Evolutionary conservation across 1,140 invertebrate species (phyloP).

Genomic region (Melipona quadrifasciata): DNA sequence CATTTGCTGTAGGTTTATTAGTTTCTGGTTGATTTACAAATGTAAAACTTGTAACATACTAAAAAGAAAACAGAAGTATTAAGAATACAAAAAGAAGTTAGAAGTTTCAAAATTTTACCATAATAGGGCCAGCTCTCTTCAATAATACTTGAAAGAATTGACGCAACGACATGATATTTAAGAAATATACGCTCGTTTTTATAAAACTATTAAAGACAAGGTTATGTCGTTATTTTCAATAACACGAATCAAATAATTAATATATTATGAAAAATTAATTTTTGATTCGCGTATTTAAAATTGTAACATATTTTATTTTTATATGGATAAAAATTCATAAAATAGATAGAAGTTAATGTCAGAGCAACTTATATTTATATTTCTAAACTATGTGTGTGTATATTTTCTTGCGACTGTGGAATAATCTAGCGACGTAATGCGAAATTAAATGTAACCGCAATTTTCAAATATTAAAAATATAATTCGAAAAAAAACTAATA

Average conservation of each 20-base stretch:
- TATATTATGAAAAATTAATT: background rate
- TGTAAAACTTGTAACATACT: conserved; percentile 64
- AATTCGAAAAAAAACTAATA: background rate
- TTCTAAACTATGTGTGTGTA: background rate
- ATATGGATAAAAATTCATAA: background rate
- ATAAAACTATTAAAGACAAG: conserved; percentile 4
- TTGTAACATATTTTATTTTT: background rate
- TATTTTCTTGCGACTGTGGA: background rate
- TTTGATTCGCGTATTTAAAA: background rate
- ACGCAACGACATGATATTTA: conserved; percentile 57
- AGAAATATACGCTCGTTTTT: background rate
- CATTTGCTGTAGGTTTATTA: conserved; percentile 59
- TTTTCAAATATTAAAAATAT: background rate
- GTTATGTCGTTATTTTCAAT: background rate
- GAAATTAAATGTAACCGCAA: background rate
- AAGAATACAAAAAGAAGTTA: background rate
- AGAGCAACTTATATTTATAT: conserved; percentile 7
- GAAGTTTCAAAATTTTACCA: conserved; percentile 49
- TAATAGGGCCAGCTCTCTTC: conserved; percentile 43
- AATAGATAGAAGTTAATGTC: background rate
- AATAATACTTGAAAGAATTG: conserved; percentile 50
- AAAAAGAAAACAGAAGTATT: conserved; percentile 38
- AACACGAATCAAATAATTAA: background rate
- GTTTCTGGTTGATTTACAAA: conserved; percentile 58
- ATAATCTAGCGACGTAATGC: background rate